Evolutionary conservation across 2,797 vertebrate genomes (phyloP).

Genomic region (Typhlichthys subterraneus): DNA sequence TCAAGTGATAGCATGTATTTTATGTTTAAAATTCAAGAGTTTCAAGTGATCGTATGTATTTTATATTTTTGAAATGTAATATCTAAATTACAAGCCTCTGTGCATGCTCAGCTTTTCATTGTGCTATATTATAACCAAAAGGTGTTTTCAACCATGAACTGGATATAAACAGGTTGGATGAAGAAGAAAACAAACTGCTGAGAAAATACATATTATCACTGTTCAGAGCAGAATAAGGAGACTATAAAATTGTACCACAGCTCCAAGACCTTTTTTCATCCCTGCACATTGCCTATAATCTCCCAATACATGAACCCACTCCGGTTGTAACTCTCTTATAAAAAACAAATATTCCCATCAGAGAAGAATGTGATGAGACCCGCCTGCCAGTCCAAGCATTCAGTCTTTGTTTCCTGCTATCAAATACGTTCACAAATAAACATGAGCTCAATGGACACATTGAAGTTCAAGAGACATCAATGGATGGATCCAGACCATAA

Average conservation of each 20-base stretch:
- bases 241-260: constrained; percentile 48
- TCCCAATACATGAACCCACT: constrained; percentile 21
- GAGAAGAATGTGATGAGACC: neutral
- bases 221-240: constrained; percentile 78
- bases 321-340: constrained; percentile 12
- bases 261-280: constrained; percentile 61
- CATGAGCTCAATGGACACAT: constrained; percentile 5
- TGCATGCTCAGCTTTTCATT: constrained; percentile 22
- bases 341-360: constrained; percentile 2
- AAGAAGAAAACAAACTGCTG: constrained; percentile 27
- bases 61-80: constrained; percentile 23
- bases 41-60: constrained; percentile 16
- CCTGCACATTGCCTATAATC: constrained; percentile 46
- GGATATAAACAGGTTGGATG: constrained; percentile 37
- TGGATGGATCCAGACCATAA: constrained; percentile 26
- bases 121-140: constrained; percentile 38
- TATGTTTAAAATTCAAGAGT: constrained; percentile 9
- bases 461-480: constrained; percentile 17
- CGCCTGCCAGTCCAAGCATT: neutral
- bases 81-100: constrained; percentile 18
- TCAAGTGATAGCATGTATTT: constrained; percentile 14
- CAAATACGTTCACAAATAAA: neutral
- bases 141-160: constrained; percentile 38
- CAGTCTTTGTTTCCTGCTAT: neutral
- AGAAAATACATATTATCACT: constrained; percentile 52